Evolutionary conservation across 23 tunicate genomes (phyloP), one percentile per base, ranked within the genome.

Genomic region (Trididemnum nubilum): DNA sequence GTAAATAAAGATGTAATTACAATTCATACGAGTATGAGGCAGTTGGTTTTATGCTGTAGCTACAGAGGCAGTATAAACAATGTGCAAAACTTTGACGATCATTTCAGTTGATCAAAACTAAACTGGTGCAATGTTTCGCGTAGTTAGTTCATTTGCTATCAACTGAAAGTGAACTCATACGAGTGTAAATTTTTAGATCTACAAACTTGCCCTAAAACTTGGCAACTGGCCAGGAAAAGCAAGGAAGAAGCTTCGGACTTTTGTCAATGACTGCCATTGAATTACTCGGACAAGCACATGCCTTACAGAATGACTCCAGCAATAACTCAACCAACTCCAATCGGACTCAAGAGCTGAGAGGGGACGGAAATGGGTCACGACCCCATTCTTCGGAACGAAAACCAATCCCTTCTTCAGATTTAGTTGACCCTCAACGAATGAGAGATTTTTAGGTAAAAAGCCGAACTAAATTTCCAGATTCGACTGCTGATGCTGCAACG

Each of bases 201-300:
- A 12, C 67, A 4, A 26, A 4, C 27, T 5, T 15, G 21, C n/a
- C 67, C 29, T 26, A 61, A 61, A 61, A 33, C 38, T 15, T 44
- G 37, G 12, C 74, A 30, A 67, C 26, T 67, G 12, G 26, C 26
- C 29, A n/a, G 26, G 29, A 25, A n/a, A 25, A 22, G 4, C 67
- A 21, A 15, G n/a, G 5, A 4, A 57, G 58, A 2, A 21, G 9
- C 39, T 51, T 67, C 38, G 90, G 84, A 21, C 30, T 67, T n/a
- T 40, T 49, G 30, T 87, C 93, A 5, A 15, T 65, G 29, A 73
- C 93, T 5, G 87, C 77, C 33, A 61, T 79, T 35, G 93, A 88
- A 44, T 64, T 88, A 0, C 83, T 88, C 25, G 93, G 69, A 1
- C 93, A 82, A 67, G 83, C 83, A 1, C 76, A 83, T 7, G 93